phyloP scores from a whole-genome alignment of 2,113 vertebrate genomes.

The Willisornis vidua region DNA sequence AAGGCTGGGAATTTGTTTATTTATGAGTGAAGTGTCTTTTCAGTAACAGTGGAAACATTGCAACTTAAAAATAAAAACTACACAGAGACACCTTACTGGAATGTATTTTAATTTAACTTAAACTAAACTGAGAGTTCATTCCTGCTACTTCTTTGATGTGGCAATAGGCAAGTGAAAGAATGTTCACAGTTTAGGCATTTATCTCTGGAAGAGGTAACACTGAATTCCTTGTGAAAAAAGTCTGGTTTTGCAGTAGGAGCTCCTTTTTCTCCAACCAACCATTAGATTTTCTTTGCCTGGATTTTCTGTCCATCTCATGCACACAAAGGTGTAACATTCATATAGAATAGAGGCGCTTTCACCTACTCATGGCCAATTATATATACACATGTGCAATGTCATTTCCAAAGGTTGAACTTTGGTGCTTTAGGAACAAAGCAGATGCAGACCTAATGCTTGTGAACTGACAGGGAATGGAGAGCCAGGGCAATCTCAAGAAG shows the following conservation, averaged over 20 bases:
- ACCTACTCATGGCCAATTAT: background rate
- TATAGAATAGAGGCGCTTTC: background rate
- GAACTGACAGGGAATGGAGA: background rate
- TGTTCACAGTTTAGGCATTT: constrained; percentile 35
- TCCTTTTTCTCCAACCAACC: background rate
- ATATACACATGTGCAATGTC: background rate
- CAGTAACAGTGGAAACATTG: constrained; percentile 38
- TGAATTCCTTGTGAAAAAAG: background rate
- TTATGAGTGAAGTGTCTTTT: constrained; percentile 36
- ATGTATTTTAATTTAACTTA: background rate
- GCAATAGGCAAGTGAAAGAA: constrained; percentile 25
- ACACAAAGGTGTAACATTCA: background rate
- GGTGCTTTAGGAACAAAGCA: background rate
- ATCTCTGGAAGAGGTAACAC: constrained; percentile 4
- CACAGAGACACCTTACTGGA: background rate
- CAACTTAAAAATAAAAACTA: constrained; percentile 35
- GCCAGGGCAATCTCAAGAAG: background rate
- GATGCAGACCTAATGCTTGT: background rate
- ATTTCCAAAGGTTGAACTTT: accelerated
- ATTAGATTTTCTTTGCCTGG: background rate
- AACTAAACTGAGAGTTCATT: background rate
- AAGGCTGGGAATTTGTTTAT: constrained; percentile 19
- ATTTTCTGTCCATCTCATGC: background rate
- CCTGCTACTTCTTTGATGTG: background rate
- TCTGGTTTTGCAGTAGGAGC: background rate